Evolutionary conservation across 2,113 vertebrate genomes (phyloP), one percentile per base, ranked within the genome.

Genomic region (Chrysemys picta): DNA sequence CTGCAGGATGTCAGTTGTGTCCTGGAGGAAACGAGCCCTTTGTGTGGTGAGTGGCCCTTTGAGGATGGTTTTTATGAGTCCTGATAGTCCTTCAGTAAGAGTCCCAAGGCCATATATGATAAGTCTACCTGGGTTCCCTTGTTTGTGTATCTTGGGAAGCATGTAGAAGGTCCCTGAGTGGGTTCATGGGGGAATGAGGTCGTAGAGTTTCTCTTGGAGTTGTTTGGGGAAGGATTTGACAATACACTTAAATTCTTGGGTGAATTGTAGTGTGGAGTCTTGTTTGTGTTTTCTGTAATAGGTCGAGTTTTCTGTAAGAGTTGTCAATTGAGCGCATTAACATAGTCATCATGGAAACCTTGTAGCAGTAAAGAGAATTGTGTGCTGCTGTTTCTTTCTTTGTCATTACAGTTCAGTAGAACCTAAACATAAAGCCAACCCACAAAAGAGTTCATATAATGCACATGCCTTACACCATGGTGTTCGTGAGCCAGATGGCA

Each of bases 351-450:
- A 35, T 12, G 14, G 7, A 82, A 69, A 5, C 87, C 87, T 79
- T 21, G 31, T 82, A 25, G 10, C 29, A 84, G 86, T 25, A 93
- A 84, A 93, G 22, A 76, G 49, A 88, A 89, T 88, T 80, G 6
- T 50, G 29, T 91, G 35, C 53, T 69, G 13, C 47, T 94, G 24
- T 59, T 90, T 19, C 52, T 84, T 82, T 85, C 35, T 42, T 75
- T 42, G 29, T 65, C 31, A 35, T 12, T 57, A 6, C 87, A 95
- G 93, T 86, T 80, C 84, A 94, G 57, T 91, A 87, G 81, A 89
- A 52, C 5, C 2, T 50, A 1, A 93, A 90, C 72, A 17, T 31
- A 62, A 69, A 85, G 78, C 49, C 56, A 65, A 65, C 14, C 42
- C 52, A 53, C 21, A 56, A 62, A 62, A 93, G 38, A 0, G 1